Evolutionary conservation across 2,797 vertebrate species (phyloP).

Genomic region (Vireo griseus): DNA sequence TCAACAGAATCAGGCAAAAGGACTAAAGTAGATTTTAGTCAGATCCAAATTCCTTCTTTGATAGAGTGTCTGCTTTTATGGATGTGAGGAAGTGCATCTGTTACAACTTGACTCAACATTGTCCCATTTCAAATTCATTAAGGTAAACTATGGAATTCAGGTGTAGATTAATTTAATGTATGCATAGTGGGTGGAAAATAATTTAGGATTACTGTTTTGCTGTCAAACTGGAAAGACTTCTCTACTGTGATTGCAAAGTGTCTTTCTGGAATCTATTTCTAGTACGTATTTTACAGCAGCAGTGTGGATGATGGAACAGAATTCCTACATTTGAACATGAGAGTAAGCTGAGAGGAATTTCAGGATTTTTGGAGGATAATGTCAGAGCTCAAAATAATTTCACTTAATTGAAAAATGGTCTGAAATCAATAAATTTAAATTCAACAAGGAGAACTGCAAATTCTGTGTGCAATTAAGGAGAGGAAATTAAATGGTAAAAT

Average conservation of each 20-base stretch:
- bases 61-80: not conserved
- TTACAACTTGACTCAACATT: not conserved
- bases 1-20: not conserved
- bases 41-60: not conserved
- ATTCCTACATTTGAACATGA: not conserved
- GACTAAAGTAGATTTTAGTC: not conserved
- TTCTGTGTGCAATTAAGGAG: not conserved
- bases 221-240: constrained; percentile 8
- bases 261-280: not conserved
- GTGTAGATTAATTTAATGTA: not conserved
- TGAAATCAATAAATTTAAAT: not conserved
- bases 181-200: not conserved
- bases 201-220: not conserved
- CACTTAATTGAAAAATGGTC: not conserved
- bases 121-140: not conserved
- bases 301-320: not conserved
- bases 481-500: not conserved
- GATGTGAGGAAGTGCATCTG: not conserved
- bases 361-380: not conserved
- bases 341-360: not conserved
- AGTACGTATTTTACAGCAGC: not conserved
- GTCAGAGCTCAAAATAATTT: not conserved
- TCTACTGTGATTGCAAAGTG: not conserved
- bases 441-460: not conserved
- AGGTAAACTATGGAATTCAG: not conserved